Evolutionary conservation across 1,140 invertebrate genomes (phyloP).

Genomic region (Sweltsa coloradensis): DNA sequence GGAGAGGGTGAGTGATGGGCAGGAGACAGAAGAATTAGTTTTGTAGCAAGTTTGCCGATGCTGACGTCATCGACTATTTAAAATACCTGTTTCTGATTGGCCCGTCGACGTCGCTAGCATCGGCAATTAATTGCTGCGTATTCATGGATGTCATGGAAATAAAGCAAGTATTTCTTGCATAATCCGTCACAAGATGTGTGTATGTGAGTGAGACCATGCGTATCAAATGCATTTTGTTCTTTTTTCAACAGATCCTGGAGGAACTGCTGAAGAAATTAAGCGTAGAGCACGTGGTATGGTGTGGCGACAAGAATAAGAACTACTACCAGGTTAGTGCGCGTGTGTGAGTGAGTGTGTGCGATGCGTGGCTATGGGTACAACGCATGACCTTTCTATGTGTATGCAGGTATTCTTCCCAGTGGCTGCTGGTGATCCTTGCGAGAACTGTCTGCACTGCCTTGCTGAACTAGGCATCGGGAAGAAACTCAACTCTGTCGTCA

Average conservation of each 20-base stretch:
- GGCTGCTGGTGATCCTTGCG: slow-evolving; percentile 49
- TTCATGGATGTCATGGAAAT: not conserved
- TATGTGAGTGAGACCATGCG: not conserved
- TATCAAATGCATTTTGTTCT: not conserved
- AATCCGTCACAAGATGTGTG: not conserved
- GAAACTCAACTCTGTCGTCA: slow-evolving; percentile 54
- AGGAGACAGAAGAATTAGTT: not conserved
- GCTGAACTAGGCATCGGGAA: slow-evolving; percentile 56
- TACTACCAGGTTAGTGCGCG: slow-evolving; percentile 37
- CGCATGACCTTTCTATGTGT: not conserved
- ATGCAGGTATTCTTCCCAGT: slow-evolving; percentile 50
- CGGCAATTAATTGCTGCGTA: not conserved
- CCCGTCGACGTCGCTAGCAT: not conserved
- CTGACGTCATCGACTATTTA: not conserved
- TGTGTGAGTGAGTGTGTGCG: not conserved
- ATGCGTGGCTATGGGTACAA: not conserved
- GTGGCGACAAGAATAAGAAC: slow-evolving; percentile 46
- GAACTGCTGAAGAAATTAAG: slow-evolving; percentile 48
- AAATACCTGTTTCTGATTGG: not conserved
- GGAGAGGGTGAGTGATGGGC: not conserved
- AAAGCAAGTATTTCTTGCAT: not conserved
- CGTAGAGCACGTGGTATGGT: slow-evolving; percentile 56
- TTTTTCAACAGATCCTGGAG: slow-evolving; percentile 38
- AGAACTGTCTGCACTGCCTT: slow-evolving; percentile 55
- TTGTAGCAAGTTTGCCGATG: not conserved